Evolutionary conservation across 2,797 vertebrate species (phyloP), one percentile per base, ranked within the genome.

Genomic region (Calcarius lapponicus): DNA sequence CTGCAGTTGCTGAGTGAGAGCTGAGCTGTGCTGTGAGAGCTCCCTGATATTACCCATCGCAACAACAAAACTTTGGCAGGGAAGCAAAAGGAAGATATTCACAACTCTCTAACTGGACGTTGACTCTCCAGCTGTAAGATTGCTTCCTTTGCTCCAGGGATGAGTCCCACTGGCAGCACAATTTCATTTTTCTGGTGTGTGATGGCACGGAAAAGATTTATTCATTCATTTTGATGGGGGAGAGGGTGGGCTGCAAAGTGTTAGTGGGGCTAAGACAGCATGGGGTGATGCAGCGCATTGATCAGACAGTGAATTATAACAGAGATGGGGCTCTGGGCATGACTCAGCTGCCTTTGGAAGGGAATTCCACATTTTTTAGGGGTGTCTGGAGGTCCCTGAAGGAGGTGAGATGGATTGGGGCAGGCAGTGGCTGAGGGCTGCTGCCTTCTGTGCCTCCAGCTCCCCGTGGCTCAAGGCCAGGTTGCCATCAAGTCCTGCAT

Each of bases 391-490:
- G 45, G 69, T 36, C 28, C 19, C 54, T 2, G 8, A 22, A 67
- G 50, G 29, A 73, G 67, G 22, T 47, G 66, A 64, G 57, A 13
- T 65, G 57, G 66, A 10, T 14, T 81, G 25, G 72, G 31, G 43
- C 29, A 47, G 36, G 17, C n/a, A n/a, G 26, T 50, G 53, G 21
- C 47, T 29, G 15, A 47, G 43, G 17, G 34, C 15, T n/a, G 19
- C 9, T 65, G 17, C 43, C 38, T 85, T 48, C 47, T 71, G 43
- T 31, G 11, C 18, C 10, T 61, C 67, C 51, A 60, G 10, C 45
- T 75, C 32, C 32, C 40, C 20, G 0, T 3, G 24, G 24, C 54
- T 80, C 2, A 2, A 50, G 66, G 18, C 0, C 0, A n/a, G 31
- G 8, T 69, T 24, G 26, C 64, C 66, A 8, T 28, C 15, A 32